A percentile compares a stretch with the other conserved stretches of the same genome.
phyloP scores from a whole-genome alignment of 2,888 invertebrate genomes.

The Morpho helenor region DNA sequence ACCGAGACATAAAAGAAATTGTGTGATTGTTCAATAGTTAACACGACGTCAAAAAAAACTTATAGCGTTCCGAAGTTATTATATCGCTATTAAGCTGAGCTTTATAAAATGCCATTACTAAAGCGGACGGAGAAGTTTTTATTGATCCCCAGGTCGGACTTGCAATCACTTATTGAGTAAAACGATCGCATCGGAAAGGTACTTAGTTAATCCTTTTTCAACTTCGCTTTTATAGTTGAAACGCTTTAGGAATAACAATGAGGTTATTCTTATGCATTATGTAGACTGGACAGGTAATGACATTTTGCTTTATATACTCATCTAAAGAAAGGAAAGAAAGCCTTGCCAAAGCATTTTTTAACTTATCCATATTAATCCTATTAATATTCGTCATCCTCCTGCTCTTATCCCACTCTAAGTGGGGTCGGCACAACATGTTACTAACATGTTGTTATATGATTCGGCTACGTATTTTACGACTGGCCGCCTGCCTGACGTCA shows the following conservation, averaged over 20 bases:
- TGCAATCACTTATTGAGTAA: constrained; percentile 2
- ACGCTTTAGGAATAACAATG: not conserved
- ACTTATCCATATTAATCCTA: no score
- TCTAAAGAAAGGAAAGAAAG: not conserved
- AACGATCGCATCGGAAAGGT: not conserved
- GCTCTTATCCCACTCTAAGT: no score
- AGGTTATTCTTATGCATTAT: not conserved
- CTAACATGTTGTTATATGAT: no score
- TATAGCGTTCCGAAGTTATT: constrained; percentile 1
- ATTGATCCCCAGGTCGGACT: constrained; percentile 4
- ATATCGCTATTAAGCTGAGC: not conserved
- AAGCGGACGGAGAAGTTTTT: constrained; percentile 1
- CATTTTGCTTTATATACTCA: no score
- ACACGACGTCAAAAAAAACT: no score
- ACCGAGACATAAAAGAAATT: no score
- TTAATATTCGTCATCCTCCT: no score
- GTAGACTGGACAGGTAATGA: not conserved
- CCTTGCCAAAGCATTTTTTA: no score
- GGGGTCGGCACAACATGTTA: no score
- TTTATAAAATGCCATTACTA: constrained; percentile 5
- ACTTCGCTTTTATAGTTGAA: constrained; percentile 1
- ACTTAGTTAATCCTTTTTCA: not conserved
- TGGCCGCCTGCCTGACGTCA: no score
- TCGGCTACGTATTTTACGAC: no score
- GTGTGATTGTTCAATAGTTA: no score